phyloP scores from a whole-genome alignment of 2,113 vertebrate genomes.

The Chionomys nivalis region DNA sequence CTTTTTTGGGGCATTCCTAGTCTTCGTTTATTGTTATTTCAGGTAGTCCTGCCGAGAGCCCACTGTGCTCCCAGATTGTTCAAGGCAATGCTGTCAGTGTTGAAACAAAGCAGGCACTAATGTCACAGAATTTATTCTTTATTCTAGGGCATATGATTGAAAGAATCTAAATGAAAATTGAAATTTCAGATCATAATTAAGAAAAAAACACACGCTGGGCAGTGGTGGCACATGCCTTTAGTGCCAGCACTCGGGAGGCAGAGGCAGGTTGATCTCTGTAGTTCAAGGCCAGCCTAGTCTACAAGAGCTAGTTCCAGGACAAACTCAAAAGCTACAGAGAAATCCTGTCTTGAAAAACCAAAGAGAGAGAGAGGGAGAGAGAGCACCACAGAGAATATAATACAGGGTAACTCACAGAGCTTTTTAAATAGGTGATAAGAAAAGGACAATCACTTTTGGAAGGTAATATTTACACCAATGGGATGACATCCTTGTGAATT shows the following conservation, averaged over 20 bases:
- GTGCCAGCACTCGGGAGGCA: too few relatives aligned
- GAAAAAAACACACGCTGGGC: neutral
- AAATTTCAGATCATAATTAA: neutral
- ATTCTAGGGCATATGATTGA: neutral
- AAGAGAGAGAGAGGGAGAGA: too few relatives aligned
- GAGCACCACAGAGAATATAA: neutral
- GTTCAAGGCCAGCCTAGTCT: too few relatives aligned
- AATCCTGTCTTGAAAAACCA: too few relatives aligned
- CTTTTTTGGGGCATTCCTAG: slow-evolving; percentile 7
- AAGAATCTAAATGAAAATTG: neutral
- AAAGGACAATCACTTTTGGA: neutral
- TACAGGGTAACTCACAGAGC: neutral
- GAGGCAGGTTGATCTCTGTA: too few relatives aligned
- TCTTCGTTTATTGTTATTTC: slow-evolving; percentile 7
- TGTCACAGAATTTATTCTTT: neutral
- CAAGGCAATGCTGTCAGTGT: neutral
- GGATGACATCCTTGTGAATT: neutral
- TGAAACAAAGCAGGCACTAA: neutral
- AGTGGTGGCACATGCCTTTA: too few relatives aligned
- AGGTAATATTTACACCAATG: neutral
- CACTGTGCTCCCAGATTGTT: neutral
- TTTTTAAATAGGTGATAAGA: neutral
- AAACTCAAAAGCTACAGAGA: too few relatives aligned
- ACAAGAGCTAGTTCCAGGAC: too few relatives aligned
- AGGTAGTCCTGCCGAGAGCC: neutral